Percentiles rank a stretch among this genome's conserved stretches.
These are phyloP conservation scores for Xestia rhomboidea DNA, from an alignment of 2,888 invertebrate species.

Conservation along the genomic window DNA sequence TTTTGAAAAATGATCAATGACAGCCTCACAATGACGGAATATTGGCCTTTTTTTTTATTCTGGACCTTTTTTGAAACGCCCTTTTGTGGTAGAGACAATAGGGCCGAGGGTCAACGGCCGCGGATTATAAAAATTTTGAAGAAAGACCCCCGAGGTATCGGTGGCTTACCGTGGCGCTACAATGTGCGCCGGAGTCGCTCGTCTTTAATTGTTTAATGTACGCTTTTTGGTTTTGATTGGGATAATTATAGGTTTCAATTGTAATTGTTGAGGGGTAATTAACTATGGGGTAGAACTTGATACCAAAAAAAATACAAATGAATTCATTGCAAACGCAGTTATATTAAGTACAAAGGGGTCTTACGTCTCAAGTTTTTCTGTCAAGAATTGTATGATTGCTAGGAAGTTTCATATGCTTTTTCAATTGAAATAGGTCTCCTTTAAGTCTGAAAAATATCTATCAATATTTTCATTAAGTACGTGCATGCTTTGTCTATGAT, in stretches of 20 bases:
- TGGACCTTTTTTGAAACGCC: slow-evolving; percentile 70
- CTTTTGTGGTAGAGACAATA: slow-evolving; percentile 83
- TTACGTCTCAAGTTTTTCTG: neutral
- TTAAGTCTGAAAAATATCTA: neutral
- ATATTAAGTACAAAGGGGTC: too few species aligned
- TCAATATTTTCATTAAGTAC: neutral
- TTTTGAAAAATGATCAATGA: slow-evolving; percentile 90
- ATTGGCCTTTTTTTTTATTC: slow-evolving; percentile 74
- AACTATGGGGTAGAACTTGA: neutral
- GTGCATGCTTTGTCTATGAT: neutral
- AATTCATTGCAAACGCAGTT: neutral
- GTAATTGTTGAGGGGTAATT: slow-evolving; percentile 8
- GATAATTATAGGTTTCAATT: slow-evolving; percentile 51
- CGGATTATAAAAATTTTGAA: slow-evolving; percentile 66
- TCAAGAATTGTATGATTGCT: neutral
- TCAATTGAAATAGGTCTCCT: neutral
- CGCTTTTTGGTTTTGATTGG: slow-evolving; percentile 32
- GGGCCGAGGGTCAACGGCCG: slow-evolving; percentile 79
- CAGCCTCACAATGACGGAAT: slow-evolving; percentile 87
- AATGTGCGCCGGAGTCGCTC: slow-evolving; percentile 30
- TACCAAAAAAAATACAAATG: neutral
- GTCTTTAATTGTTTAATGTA: slow-evolving; percentile 35
- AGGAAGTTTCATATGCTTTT: neutral
- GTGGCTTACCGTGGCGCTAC: slow-evolving; percentile 56
- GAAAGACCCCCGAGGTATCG: slow-evolving; percentile 59